phyloP scores from a whole-genome alignment of 64 coral and sea anemone species.

The Montipora foliosa region DNA sequence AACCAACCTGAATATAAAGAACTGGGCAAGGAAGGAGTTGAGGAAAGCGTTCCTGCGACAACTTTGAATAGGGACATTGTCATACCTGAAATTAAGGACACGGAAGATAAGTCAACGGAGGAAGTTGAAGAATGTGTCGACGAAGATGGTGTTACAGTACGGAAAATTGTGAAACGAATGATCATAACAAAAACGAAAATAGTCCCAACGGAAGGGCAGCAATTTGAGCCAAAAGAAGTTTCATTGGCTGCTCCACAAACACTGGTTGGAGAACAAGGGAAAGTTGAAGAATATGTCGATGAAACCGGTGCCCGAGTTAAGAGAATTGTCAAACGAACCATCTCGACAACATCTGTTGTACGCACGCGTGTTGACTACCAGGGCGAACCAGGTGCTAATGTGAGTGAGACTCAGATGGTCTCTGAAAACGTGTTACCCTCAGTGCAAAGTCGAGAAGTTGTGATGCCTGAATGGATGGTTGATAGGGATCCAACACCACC shows the following conservation, averaged over 20 bases:
- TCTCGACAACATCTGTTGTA: constrained; percentile 50
- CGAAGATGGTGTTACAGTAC: constrained; percentile 70
- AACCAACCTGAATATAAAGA: not conserved
- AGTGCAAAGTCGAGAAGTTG: not conserved
- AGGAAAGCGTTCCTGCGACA: not conserved
- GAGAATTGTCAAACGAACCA: constrained; percentile 53
- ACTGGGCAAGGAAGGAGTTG: not conserved
- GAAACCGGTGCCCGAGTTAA: constrained; percentile 68
- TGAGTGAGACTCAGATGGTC: not conserved
- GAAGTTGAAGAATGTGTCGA: constrained; percentile 72
- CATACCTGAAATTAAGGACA: constrained; percentile 20
- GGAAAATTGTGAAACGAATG: constrained; percentile 37
- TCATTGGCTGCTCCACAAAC: no score
- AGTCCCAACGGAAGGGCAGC: no score
- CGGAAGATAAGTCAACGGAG: not conserved
- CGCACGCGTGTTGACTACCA: not conserved
- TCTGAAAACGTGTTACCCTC: constrained; percentile 37
- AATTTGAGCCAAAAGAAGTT: no score
- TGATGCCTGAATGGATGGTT: constrained; percentile 45
- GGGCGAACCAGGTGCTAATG: not conserved
- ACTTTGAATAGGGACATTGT: constrained; percentile 28
- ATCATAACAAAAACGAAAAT: not conserved
- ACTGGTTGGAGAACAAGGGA: no score
- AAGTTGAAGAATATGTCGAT: constrained; percentile 34
- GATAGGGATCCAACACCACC: not conserved